Percentiles rank a stretch among this genome's conserved stretches.
Conservation (phyloP, 2,888 invertebrate genomes). For the Lissonota sp. region DNA sequence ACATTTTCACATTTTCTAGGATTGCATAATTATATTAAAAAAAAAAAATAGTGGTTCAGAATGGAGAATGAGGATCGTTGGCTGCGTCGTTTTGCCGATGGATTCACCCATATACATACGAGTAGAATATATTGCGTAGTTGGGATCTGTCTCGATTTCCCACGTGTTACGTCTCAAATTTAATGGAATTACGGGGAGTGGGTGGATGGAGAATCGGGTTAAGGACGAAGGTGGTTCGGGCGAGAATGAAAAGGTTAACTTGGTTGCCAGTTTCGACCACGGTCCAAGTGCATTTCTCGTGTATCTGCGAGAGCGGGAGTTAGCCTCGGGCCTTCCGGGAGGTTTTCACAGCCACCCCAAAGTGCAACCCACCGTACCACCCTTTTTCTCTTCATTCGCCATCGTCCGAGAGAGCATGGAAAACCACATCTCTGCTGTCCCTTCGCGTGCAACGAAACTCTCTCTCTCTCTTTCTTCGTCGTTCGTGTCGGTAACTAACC, state of each 20-base stretch:
- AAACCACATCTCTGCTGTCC: slow-evolving; percentile 35
- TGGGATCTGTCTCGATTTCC: slow-evolving; percentile 69
- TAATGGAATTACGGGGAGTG: slow-evolving; percentile 62
- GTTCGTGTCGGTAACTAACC: slow-evolving; percentile 49
- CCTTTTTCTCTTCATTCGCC: slow-evolving; percentile 29
- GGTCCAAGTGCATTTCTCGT: slow-evolving; percentile 58
- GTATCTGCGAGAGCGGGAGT: slow-evolving; percentile 34
- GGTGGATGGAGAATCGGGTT: slow-evolving; percentile 43
- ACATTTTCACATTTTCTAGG: no score
- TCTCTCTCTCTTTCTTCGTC: neutral
- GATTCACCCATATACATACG: neutral
- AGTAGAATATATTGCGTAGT: neutral
- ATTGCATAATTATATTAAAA: no score
- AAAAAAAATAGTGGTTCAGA: no score
- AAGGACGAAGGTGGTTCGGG: slow-evolving; percentile 60
- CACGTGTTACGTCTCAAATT: slow-evolving; percentile 69
- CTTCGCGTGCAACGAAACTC: neutral
- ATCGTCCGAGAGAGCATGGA: slow-evolving; percentile 1
- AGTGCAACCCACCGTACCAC: neutral
- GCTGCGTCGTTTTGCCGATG: neutral
- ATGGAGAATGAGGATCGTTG: no score
- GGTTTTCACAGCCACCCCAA: slow-evolving; percentile 43
- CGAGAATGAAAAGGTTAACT: slow-evolving; percentile 63
- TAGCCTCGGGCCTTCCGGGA: slow-evolving; percentile 55
- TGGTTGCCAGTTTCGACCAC: slow-evolving; percentile 68